Evolutionary conservation across 2,113 vertebrate genomes (phyloP).

Genomic region (Podarcis raffonei): DNA sequence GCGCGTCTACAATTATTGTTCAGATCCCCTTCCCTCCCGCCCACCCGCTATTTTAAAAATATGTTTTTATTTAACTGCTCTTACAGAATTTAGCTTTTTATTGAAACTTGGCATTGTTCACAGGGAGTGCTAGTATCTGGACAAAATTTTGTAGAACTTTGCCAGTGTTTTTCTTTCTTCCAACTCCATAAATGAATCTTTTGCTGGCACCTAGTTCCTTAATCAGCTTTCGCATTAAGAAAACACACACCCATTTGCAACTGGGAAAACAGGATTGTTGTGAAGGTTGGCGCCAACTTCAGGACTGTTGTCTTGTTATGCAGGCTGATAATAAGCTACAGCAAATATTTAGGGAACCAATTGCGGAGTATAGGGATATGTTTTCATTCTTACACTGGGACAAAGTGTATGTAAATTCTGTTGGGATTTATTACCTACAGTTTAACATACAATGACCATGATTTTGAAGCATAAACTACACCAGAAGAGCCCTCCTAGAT

Average conservation of each 20-base stretch:
- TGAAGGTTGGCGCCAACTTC: neutral
- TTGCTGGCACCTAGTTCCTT: conserved; percentile 1
- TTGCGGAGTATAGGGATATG: neutral
- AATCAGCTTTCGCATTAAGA: conserved; percentile 18
- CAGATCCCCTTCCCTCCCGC: neutral
- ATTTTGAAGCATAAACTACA: neutral
- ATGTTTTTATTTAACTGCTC: neutral
- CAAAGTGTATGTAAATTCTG: neutral
- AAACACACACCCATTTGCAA: neutral
- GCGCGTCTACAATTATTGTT: neutral
- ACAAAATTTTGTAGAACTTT: neutral
- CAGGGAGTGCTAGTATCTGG: neutral
- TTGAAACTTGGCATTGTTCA: neutral
- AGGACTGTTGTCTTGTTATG: conserved; percentile 9
- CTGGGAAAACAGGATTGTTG: conserved; percentile 12
- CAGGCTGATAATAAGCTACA: neutral
- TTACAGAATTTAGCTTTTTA: neutral
- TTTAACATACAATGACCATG: neutral
- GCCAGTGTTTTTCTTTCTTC: neutral
- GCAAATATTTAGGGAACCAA: conserved; percentile 7
- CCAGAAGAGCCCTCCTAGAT: neutral
- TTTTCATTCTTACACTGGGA: conserved; percentile 5
- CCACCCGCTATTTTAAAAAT: neutral
- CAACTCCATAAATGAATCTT: neutral
- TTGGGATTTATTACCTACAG: neutral